Evolutionary conservation across 2,888 invertebrate genomes (phyloP).

Genomic region (Rhynchonema sp.): DNA sequence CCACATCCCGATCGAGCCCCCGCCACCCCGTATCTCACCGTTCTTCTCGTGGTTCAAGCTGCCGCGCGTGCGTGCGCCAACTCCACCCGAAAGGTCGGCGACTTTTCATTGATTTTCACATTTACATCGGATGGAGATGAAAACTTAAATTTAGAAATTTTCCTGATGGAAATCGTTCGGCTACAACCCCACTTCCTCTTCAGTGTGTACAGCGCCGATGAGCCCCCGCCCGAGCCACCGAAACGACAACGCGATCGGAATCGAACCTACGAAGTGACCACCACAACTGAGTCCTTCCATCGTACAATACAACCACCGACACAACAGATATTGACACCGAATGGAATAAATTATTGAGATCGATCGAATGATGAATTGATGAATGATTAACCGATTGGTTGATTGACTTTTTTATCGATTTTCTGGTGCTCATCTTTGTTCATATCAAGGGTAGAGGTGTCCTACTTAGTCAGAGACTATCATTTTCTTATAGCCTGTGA

Average conservation of each 20-base stretch:
- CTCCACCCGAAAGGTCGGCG: background rate
- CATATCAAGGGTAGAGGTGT: too few species aligned
- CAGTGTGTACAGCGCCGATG: conserved; percentile 25
- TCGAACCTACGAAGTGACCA: conserved; percentile 24
- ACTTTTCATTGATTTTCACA: too few species aligned
- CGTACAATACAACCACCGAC: conserved; percentile 24
- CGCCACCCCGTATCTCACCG: conserved; percentile 17
- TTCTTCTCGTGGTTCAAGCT: conserved; percentile 29
- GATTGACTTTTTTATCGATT: too few species aligned
- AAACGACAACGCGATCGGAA: conserved; percentile 16
- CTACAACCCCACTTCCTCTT: too few species aligned
- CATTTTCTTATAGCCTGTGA: too few species aligned
- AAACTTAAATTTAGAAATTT: too few species aligned
- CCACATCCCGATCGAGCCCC: conserved; percentile 17
- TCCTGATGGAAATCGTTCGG: too few species aligned
- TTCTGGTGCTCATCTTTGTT: too few species aligned
- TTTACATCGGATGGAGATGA: too few species aligned
- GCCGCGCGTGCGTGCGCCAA: conserved; percentile 23
- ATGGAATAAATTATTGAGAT: background rate
- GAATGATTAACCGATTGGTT: too few species aligned
- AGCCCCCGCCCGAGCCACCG: conserved; percentile 15
- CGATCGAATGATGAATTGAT: too few species aligned
- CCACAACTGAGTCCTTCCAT: conserved; percentile 27
- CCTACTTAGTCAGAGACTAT: too few species aligned
- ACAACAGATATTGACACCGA: background rate